Evolutionary conservation across 2,888 invertebrate species (phyloP).

Genomic region (Drosophila kuntzei): DNA sequence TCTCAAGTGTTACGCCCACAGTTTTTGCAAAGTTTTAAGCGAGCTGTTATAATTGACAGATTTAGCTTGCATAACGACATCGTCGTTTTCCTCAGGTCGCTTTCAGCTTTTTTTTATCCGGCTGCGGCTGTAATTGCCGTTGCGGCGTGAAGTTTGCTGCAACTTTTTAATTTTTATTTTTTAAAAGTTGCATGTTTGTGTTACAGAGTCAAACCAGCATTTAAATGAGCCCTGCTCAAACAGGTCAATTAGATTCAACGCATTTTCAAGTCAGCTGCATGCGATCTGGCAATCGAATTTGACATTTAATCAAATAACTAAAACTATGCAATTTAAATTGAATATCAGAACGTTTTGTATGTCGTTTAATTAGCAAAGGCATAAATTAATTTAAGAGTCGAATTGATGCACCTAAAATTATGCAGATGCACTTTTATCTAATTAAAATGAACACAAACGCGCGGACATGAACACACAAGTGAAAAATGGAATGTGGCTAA

Average conservation of each 20-base stretch:
- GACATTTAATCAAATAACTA: neutral
- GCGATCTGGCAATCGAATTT: neutral
- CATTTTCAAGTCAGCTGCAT: neutral
- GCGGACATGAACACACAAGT: slow-evolving; percentile 17
- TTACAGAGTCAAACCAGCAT: slow-evolving; percentile 1
- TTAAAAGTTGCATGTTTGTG: neutral
- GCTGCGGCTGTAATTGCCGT: slow-evolving; percentile 62
- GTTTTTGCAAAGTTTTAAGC: slow-evolving; percentile 67
- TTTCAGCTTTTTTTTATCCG: slow-evolving; percentile 22
- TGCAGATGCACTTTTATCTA: slow-evolving; percentile 79
- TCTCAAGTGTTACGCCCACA: slow-evolving; percentile 31
- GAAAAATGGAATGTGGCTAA: slow-evolving; percentile 47
- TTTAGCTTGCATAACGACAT: slow-evolving; percentile 43
- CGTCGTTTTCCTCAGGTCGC: slow-evolving; percentile 27
- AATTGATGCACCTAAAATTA: slow-evolving; percentile 67
- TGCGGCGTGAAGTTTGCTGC: slow-evolving; percentile 39
- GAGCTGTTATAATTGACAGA: slow-evolving; percentile 74
- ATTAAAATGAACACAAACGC: slow-evolving; percentile 68
- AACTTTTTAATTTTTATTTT: slow-evolving; percentile 21
- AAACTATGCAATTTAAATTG: slow-evolving; percentile 32
- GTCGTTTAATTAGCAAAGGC: slow-evolving; percentile 68
- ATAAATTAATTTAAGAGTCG: slow-evolving; percentile 68
- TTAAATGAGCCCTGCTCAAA: slow-evolving; percentile 25
- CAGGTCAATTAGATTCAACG: neutral
- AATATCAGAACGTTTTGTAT: slow-evolving; percentile 54